Percentiles rank a stretch among this genome's conserved stretches.
phyloP scores from a whole-genome alignment of 2,113 vertebrate genomes.

The Phalacrocorax carbo region DNA sequence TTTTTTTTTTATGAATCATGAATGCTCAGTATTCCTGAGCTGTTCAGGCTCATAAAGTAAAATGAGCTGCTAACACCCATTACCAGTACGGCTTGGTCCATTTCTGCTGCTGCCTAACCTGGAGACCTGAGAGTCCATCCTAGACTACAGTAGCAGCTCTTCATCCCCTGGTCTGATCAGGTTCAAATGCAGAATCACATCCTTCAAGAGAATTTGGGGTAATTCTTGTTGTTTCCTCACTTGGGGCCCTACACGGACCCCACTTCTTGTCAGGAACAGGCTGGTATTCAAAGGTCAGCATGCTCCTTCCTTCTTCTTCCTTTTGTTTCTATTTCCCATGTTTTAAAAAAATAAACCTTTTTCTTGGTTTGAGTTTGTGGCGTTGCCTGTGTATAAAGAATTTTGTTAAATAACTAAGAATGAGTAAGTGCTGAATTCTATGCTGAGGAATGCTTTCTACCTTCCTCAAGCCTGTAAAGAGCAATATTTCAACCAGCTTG shows the following conservation, averaged over 20 bases:
- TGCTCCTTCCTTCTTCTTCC: background rate
- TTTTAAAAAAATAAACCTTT: background rate
- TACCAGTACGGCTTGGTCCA: background rate
- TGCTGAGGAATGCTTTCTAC: background rate
- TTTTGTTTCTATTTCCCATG: background rate
- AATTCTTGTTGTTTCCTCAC: background rate
- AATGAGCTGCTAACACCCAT: background rate
- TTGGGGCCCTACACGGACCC: background rate
- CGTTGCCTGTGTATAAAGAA: background rate
- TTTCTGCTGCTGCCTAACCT: background rate
- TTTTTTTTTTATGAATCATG: background rate
- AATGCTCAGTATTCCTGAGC: background rate
- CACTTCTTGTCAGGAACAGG: background rate
- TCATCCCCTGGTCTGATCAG: background rate
- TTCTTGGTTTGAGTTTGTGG: background rate
- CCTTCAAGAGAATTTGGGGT: background rate
- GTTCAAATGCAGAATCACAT: background rate
- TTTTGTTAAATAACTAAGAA: background rate
- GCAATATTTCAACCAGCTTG: background rate
- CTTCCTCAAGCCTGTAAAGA: background rate
- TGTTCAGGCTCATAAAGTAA: background rate
- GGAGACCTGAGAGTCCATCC: background rate
- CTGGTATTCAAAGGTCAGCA: background rate
- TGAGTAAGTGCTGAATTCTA: background rate
- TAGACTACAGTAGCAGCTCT: background rate